Conservation (phyloP, 2,888 invertebrate species). For the Coenonympha arcania region DNA sequence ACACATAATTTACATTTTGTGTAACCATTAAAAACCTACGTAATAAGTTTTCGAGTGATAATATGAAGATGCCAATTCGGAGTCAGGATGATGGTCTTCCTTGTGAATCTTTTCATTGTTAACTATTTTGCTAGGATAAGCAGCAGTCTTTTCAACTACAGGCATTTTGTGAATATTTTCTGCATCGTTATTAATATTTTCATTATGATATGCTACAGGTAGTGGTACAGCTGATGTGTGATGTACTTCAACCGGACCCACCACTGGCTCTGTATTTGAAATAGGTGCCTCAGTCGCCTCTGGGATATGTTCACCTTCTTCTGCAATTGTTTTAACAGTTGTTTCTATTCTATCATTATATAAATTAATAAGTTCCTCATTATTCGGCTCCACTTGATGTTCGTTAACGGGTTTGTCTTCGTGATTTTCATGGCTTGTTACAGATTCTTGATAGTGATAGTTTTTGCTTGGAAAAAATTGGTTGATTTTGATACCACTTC, state of each 20-base stretch:
- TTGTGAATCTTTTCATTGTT: constrained; percentile 14
- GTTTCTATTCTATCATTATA: constrained; percentile 8
- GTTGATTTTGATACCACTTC: constrained; percentile 56
- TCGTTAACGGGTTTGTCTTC: constrained; percentile 39
- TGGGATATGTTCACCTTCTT: constrained; percentile 1
- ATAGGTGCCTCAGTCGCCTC: constrained; percentile 21
- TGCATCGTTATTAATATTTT: constrained; percentile 17
- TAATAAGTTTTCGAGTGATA: constrained; percentile 59
- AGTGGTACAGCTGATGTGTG: constrained; percentile 39
- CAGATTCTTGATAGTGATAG: constrained; percentile 33
- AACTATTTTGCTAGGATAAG: constrained; percentile 2
- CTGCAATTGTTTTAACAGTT: constrained; percentile 11
- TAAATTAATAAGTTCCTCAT: constrained; percentile 24
- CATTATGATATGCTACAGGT: constrained; percentile 33
- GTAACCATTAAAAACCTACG: constrained; percentile 38
- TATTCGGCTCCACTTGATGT: constrained; percentile 27
- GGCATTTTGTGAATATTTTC: constrained; percentile 26
- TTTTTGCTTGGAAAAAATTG: constrained; percentile 56
- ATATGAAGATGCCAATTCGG: constrained; percentile 61
- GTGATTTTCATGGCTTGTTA: constrained; percentile 25
- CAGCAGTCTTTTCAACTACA: constrained; percentile 11
- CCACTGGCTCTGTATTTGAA: constrained; percentile 33
- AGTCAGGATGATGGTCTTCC: constrained; percentile 38
- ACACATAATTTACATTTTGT: neutral
- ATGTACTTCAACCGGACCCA: constrained; percentile 33